These are phyloP conservation scores for Chaunax sp. DNA, from an alignment of 2,797 vertebrate genomes.

Conservation along the genomic window DNA sequence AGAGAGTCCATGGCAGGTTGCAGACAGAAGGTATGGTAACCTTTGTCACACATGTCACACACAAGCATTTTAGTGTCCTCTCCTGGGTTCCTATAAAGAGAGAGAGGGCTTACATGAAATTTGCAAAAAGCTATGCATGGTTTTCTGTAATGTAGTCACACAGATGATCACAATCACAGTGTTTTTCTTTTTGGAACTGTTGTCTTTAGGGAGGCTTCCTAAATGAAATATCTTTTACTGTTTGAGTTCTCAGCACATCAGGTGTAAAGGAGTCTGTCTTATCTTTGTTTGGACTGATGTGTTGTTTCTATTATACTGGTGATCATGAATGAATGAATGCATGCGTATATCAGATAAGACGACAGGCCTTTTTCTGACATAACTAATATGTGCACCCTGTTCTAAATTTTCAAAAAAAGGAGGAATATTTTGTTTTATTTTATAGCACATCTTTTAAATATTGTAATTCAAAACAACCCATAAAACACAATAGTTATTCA, in stretches of 20 bases:
- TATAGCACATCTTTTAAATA: too few relatives aligned
- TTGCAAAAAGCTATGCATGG: background rate
- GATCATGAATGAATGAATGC: too few relatives aligned
- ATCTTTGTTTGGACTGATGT: background rate
- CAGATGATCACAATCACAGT: background rate
- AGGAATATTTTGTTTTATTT: too few relatives aligned
- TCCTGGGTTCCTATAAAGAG: conserved; percentile 91
- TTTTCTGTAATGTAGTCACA: background rate
- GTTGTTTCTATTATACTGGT: background rate
- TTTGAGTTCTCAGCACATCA: background rate
- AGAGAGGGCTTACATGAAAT: background rate
- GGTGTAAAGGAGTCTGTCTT: background rate
- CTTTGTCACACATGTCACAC: conserved; percentile 99
- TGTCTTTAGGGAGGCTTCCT: background rate
- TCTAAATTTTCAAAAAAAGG: too few relatives aligned
- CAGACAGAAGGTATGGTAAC: conserved; percentile 99
- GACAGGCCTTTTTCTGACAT: too few relatives aligned
- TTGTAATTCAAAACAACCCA: too few relatives aligned
- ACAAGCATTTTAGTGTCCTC: conserved; percentile 99
- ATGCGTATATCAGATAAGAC: too few relatives aligned
- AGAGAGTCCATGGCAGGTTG: conserved; percentile 96
- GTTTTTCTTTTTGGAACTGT: background rate
- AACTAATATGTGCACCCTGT: too few relatives aligned
- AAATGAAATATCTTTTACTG: background rate
- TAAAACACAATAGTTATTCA: too few relatives aligned